phyloP scores from a whole-genome alignment of 2,797 vertebrate genomes.

The Hippocampus kuda region DNA sequence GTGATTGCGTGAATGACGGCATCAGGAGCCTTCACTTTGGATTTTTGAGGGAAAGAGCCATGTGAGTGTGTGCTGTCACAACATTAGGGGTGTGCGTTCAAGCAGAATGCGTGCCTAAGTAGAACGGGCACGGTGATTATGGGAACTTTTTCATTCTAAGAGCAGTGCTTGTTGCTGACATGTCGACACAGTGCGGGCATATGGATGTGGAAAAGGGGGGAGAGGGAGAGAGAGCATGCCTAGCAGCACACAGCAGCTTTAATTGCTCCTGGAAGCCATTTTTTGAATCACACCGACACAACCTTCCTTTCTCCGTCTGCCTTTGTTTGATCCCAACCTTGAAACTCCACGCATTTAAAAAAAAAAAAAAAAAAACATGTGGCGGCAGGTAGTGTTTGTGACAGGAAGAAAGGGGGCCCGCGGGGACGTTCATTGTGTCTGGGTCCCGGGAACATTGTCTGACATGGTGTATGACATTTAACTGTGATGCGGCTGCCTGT shows the following conservation, averaged over 20 bases:
- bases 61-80: not conserved
- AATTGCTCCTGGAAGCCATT: conserved; percentile 60
- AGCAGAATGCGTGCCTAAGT: not conserved
- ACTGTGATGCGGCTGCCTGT: conserved; percentile 48
- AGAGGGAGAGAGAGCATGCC: conserved; percentile 23
- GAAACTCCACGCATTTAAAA: not conserved
- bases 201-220: not conserved
- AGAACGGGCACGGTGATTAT: not conserved
- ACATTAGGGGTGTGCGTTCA: not conserved
- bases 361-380: not conserved
- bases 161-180: not conserved
- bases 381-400: not conserved
- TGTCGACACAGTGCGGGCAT: conserved; percentile 6
- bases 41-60: conserved; percentile 8
- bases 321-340: conserved; percentile 10
- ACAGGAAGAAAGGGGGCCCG: conserved; percentile 28
- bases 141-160: conserved; percentile 2
- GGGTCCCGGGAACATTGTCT: conserved; percentile 46
- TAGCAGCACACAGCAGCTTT: conserved; percentile 53
- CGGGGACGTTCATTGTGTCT: conserved; percentile 54
- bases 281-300: conserved; percentile 47
- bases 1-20: not conserved
- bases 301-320: conserved; percentile 10
- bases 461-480: conserved; percentile 55
- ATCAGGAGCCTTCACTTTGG: not conserved